Evolutionary conservation across 2,113 vertebrate species (phyloP).

Genomic region (Caracal caracal): DNA sequence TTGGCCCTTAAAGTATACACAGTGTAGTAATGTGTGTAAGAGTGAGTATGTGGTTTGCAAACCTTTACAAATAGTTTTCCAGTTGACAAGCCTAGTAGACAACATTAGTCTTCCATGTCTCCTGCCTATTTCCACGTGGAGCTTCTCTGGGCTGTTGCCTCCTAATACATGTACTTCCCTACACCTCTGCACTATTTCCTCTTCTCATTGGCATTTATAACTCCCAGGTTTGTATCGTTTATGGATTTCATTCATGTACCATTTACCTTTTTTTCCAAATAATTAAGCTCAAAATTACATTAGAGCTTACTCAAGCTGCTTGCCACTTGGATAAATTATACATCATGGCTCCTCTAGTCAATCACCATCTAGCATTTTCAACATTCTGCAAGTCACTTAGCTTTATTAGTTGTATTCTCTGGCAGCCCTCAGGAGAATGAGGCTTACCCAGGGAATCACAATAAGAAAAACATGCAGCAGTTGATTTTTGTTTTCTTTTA

Average conservation of each 20-base stretch:
- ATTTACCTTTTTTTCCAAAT: slow-evolving; percentile 75
- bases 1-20: neutral
- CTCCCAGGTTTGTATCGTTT: slow-evolving; percentile 57
- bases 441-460: neutral
- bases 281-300: slow-evolving; percentile 74
- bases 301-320: slow-evolving; percentile 66
- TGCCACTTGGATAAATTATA: slow-evolving; percentile 59
- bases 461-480: neutral
- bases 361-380: slow-evolving; percentile 24
- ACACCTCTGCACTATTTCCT: neutral
- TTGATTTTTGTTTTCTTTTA: slow-evolving; percentile 14
- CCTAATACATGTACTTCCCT: neutral
- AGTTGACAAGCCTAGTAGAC: neutral
- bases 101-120: neutral
- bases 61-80: neutral
- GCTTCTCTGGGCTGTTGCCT: neutral
- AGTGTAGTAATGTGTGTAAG: neutral
- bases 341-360: slow-evolving; percentile 10
- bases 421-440: neutral
- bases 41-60: neutral
- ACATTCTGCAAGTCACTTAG: neutral
- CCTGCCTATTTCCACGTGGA: neutral
- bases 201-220: slow-evolving; percentile 55
- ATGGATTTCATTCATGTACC: slow-evolving; percentile 64
- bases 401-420: slow-evolving; percentile 17